Evolutionary conservation across 2,113 vertebrate genomes (phyloP).

Genomic region (Circaetus cinerascens): DNA sequence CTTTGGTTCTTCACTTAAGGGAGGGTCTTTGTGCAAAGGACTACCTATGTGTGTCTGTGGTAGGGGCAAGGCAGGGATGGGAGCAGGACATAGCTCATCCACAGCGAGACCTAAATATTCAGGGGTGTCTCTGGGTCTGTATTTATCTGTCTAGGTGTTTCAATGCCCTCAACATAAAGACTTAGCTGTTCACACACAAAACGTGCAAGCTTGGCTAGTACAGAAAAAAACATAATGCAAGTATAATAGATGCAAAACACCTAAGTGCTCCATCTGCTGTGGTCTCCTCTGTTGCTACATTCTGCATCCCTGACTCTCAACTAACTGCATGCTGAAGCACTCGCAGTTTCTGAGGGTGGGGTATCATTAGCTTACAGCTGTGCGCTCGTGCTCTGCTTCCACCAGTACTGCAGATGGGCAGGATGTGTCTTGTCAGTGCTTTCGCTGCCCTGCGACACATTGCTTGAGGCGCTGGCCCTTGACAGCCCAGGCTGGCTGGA

Average conservation of each 20-base stretch:
- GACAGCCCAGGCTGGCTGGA: constrained; percentile 1
- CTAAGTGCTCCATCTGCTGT: neutral
- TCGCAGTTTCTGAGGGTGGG: neutral
- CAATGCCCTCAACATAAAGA: neutral
- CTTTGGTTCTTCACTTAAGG: neutral
- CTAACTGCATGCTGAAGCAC: neutral
- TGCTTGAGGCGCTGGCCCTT: neutral
- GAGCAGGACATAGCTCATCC: neutral
- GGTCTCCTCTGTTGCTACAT: neutral
- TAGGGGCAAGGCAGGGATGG: neutral
- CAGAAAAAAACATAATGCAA: neutral
- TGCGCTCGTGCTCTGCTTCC: neutral
- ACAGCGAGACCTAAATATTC: neutral
- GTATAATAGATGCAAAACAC: neutral
- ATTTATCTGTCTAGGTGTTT: neutral
- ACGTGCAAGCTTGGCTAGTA: neutral
- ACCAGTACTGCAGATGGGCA: neutral
- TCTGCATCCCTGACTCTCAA: neutral
- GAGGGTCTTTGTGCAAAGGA: neutral
- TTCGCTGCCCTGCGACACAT: neutral
- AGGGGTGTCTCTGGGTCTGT: neutral
- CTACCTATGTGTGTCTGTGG: neutral
- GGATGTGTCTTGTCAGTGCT: neutral
- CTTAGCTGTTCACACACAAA: neutral
- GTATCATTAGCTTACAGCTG: constrained; percentile 54